Evolutionary conservation across 2,888 invertebrate genomes (phyloP).

Genomic region (Napeogenes sylphis): DNA sequence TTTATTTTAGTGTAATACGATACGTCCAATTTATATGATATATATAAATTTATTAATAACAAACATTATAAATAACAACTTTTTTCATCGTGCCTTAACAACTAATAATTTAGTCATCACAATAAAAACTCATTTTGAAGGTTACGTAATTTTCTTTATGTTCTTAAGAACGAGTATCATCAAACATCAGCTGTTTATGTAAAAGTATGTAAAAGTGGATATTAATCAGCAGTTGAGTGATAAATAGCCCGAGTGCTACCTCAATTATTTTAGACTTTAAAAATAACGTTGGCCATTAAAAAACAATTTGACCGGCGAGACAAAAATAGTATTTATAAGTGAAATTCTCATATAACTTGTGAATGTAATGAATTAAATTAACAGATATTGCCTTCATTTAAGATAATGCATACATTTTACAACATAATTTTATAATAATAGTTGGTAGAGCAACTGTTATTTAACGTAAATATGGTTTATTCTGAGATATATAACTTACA

Average conservation of each 20-base stretch:
- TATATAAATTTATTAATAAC: too few species aligned
- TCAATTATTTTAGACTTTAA: constrained; percentile 26
- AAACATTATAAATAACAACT: too few species aligned
- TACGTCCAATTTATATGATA: too few species aligned
- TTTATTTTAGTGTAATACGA: too few species aligned
- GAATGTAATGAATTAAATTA: not conserved
- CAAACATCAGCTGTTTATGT: constrained; percentile 19
- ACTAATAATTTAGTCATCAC: not conserved
- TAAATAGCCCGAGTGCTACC: constrained; percentile 21
- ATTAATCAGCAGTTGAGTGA: constrained; percentile 20
- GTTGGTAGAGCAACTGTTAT: not conserved
- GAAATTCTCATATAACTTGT: not conserved
- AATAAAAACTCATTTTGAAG: not conserved
- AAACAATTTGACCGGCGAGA: constrained; percentile 25
- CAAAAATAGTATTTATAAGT: constrained; percentile 12
- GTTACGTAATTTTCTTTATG: constrained; percentile 1
- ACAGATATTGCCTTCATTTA: not conserved
- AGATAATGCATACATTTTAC: not conserved
- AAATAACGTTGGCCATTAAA: constrained; percentile 28
- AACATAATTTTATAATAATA: constrained; percentile 2
- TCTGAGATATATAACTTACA: too few species aligned
- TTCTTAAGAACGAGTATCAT: constrained; percentile 10
- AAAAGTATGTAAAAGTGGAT: constrained; percentile 18
- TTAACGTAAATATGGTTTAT: not conserved
- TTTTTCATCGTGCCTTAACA: too few species aligned